Base-by-base conservation (phyloP, 2,797 vertebrate genomes). In the Tadarida brasiliensis region DNA sequence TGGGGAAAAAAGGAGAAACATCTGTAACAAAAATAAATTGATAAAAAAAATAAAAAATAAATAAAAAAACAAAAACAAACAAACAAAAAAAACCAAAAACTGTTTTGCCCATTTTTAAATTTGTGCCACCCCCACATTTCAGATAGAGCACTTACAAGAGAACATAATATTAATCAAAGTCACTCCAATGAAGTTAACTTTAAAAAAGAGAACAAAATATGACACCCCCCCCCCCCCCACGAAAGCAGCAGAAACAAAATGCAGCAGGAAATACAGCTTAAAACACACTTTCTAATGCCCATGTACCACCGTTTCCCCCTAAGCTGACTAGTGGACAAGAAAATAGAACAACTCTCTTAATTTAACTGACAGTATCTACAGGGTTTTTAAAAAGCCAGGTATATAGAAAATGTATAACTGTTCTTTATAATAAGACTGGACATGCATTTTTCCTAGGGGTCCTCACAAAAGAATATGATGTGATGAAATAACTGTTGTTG, bases 371-470 rank as follows among this genome's bases (percentile, higher is more conserved):
- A 78, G 17, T 57, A 33, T 24, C 54, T 89, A 70, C 47, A 11
- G 28, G 44, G 56, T 78, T 44, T 33, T 24, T n/a, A 56, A 11
- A 26, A 35, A 26, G 12, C n/a, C 76, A 57, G 51, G 51, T 78
- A 57, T 30, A 51, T 20, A 92, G 22, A 59, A 39, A 87, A 93
- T 61, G 6, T 61, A 33, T 65, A 80, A 51, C 54, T 87, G 16
- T 85, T 92, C 17, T 89, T 87, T 78, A 11, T 81, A 74, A 33
- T 76, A 83, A 87, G 49, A 90, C 10, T 17, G 80, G 63, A 26
- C 30, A 49, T 26, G 17, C 12, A 70, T 85, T 70, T 84, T 91
- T 54, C 63, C 57, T 35, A 3, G 26, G 14, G 20, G 19, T 33
- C 30, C 33, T 88, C 68, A 56, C 54, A 74, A 71, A 73, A 86